Conservation (phyloP, 2,888 invertebrate genomes). For the Callyntrura sp. region DNA sequence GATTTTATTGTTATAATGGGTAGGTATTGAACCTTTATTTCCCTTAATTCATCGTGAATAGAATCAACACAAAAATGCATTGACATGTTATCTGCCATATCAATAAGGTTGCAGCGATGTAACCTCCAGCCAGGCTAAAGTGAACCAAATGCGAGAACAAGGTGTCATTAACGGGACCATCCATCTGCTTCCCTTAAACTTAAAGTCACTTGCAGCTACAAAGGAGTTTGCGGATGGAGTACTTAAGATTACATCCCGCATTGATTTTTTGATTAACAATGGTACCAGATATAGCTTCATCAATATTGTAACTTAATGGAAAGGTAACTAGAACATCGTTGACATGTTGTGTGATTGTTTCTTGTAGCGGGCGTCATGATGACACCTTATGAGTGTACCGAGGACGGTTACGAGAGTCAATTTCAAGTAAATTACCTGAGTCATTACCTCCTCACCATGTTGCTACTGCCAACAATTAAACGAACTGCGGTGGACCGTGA, state of each 20-base stretch:
- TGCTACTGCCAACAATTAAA: conserved; percentile 91
- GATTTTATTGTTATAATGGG: conserved; percentile 92
- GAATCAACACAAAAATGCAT: too few relatives aligned
- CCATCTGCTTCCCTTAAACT: conserved; percentile 62
- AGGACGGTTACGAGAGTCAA: conserved; percentile 95
- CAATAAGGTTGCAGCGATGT: conserved; percentile 90
- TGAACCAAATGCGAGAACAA: conserved; percentile 86
- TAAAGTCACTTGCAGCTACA: conserved; percentile 88
- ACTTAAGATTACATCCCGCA: conserved; percentile 88
- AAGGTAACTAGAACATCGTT: too few relatives aligned
- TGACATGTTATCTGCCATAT: too few relatives aligned
- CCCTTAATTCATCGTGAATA: background rate
- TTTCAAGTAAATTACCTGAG: conserved; percentile 95
- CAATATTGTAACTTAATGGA: too few relatives aligned
- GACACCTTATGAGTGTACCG: conserved; percentile 91
- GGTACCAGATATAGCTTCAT: conserved; percentile 87
- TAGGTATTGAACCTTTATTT: conserved; percentile 85
- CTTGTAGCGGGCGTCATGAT: conserved; percentile 94
- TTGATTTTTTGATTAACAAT: conserved; percentile 93
- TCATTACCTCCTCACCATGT: conserved; percentile 93
- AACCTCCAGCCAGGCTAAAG: conserved; percentile 86
- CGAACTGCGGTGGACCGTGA: conserved; percentile 86
- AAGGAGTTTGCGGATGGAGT: conserved; percentile 90
- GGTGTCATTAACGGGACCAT: conserved; percentile 88
- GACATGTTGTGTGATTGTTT: background rate